Percentiles rank a stretch among this genome's conserved stretches.
Conservation (phyloP, 2,888 invertebrate species). For the Anoncus sp. region DNA sequence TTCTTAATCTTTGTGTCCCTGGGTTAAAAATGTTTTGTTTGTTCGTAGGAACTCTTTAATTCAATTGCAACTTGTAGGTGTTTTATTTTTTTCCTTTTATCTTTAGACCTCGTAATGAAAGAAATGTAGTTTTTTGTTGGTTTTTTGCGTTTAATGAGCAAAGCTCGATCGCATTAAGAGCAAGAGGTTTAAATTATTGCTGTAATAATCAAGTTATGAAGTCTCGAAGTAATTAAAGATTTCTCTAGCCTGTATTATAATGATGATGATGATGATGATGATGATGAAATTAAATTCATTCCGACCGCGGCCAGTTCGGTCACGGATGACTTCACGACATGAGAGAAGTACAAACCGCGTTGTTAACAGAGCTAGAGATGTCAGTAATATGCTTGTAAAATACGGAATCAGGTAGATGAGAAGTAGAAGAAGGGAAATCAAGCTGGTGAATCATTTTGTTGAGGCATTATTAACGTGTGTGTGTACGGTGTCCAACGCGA, state of each 20-base stretch:
- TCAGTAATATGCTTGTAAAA: constrained; percentile 33
- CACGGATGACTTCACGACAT: constrained; percentile 31
- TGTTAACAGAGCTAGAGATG: constrained; percentile 24
- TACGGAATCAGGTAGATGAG: constrained; percentile 25
- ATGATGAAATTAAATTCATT: constrained; percentile 28
- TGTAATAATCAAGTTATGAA: neutral
- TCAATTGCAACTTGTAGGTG: too few relatives aligned
- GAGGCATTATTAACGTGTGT: constrained; percentile 22
- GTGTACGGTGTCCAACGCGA: constrained; percentile 16
- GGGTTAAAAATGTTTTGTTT: too few relatives aligned
- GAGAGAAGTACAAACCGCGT: constrained; percentile 9
- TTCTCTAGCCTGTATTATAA: neutral
- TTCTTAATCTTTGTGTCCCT: too few relatives aligned
- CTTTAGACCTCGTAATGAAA: too few relatives aligned
- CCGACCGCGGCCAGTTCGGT: constrained; percentile 7
- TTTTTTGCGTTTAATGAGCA: neutral
- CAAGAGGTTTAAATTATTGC: neutral
- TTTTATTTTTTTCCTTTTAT: too few relatives aligned
- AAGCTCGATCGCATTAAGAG: neutral
- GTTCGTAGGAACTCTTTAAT: too few relatives aligned
- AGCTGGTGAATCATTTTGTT: constrained; percentile 45
- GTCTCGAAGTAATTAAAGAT: constrained; percentile 5
- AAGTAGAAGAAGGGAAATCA: constrained; percentile 20
- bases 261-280: constrained; percentile 24
- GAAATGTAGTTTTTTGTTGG: too few relatives aligned